Percentiles rank a stretch among this genome's conserved stretches.
Conservation (phyloP, 2,797 vertebrate species). For the Cossypha niveicapilla region DNA sequence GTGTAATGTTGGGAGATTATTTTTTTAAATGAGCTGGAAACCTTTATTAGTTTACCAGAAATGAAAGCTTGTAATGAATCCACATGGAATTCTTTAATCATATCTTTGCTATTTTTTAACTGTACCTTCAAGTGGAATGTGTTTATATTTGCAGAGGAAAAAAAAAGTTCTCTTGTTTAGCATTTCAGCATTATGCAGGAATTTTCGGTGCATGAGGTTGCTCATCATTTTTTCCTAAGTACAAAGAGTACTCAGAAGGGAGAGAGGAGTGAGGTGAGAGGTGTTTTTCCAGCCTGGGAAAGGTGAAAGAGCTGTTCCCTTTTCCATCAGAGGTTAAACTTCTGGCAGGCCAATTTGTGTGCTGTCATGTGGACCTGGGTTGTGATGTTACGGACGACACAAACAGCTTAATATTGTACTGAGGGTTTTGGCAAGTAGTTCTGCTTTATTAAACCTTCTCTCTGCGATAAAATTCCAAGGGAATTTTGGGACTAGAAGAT, state of each 20-base stretch:
- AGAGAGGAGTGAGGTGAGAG: slow-evolving; percentile 43
- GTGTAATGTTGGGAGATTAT: slow-evolving; percentile 63
- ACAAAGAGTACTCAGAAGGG: slow-evolving; percentile 36
- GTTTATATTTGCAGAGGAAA: slow-evolving; percentile 57
- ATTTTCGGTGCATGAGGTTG: slow-evolving; percentile 47
- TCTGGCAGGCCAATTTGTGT: background rate
- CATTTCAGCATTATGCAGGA: slow-evolving; percentile 44
- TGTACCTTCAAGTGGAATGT: slow-evolving; percentile 67
- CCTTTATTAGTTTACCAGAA: slow-evolving; percentile 76
- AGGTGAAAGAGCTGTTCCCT: background rate
- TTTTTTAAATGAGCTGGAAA: slow-evolving; percentile 72
- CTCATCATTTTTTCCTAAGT: slow-evolving; percentile 55
- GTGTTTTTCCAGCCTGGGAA: slow-evolving; percentile 39
- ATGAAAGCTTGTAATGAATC: slow-evolving; percentile 71
- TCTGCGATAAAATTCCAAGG: slow-evolving; percentile 25
- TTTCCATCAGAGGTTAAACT: background rate
- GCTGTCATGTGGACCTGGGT: background rate
- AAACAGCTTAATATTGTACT: slow-evolving; percentile 45
- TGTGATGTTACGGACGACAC: slow-evolving; percentile 29
- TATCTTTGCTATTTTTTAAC: slow-evolving; percentile 68
- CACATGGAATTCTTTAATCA: slow-evolving; percentile 71
- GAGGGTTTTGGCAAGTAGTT: slow-evolving; percentile 15
- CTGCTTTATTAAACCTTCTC: slow-evolving; percentile 55
- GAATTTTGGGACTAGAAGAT: slow-evolving; percentile 24
- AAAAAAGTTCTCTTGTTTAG: slow-evolving; percentile 43